Evolutionary conservation across 1,140 invertebrate species (phyloP).

Genomic region (Geopemphigus sp.): DNA sequence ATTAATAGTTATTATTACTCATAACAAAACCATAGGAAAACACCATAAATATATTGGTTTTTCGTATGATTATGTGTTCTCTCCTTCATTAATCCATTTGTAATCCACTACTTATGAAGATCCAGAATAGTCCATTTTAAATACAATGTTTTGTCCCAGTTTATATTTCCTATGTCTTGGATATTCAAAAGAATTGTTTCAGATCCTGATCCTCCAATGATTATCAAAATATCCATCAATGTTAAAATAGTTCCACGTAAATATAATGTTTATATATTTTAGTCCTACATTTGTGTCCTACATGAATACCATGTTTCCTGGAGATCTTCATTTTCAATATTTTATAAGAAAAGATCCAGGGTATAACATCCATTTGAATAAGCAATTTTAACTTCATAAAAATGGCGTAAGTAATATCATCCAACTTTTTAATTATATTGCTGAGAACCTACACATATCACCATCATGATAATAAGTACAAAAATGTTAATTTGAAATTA

Average conservation of each 20-base stretch:
- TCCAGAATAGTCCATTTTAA: conserved; percentile 27
- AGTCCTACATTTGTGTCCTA: conserved; percentile 20
- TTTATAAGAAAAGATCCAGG: conserved; percentile 9
- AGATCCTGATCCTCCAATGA: conserved; percentile 27
- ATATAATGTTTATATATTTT: neutral
- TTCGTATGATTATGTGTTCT: conserved; percentile 19
- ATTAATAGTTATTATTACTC: neutral
- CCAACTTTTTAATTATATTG: conserved; percentile 11
- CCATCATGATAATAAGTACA: neutral
- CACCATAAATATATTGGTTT: neutral
- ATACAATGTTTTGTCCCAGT: neutral
- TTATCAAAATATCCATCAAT: conserved; percentile 25
- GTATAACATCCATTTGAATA: conserved; percentile 2
- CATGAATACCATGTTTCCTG: conserved; percentile 7
- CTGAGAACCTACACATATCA: neutral
- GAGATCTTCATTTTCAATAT: conserved; percentile 19
- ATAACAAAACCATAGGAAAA: too few relatives aligned
- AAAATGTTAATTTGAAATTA: neutral
- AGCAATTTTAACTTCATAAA: neutral
- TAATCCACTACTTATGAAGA: conserved; percentile 16
- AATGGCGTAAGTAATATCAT: neutral
- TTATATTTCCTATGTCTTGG: conserved; percentile 3
- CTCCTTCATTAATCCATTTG: neutral
- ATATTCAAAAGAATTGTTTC: conserved; percentile 17
- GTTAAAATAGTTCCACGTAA: neutral